Conservation (phyloP, 2,888 invertebrate genomes). For the Eristalis arbustorum region DNA sequence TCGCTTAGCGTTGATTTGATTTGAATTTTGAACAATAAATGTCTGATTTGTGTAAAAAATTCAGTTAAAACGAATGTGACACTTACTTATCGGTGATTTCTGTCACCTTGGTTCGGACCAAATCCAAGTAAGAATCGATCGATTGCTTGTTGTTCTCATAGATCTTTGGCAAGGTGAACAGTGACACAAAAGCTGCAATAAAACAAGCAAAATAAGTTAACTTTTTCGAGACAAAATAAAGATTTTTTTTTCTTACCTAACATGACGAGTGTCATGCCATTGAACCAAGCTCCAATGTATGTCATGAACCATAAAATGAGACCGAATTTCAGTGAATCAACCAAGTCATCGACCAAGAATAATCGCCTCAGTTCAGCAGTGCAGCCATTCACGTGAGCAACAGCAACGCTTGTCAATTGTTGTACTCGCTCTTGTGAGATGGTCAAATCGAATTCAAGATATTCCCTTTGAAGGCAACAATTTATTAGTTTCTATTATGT, state of each 20-base stretch:
- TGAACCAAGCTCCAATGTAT: constrained; percentile 99
- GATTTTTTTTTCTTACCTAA: constrained; percentile 84
- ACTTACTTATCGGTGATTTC: constrained; percentile 94
- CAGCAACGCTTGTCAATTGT: constrained; percentile 91
- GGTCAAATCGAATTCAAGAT: constrained; percentile 92
- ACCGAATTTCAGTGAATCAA: constrained; percentile 97
- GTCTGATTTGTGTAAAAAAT: background rate
- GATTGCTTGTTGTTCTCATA: constrained; percentile 97
- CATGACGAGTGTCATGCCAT: constrained; percentile 98
- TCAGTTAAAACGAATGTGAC: background rate
- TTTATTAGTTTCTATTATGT: background rate
- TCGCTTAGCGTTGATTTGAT: no score
- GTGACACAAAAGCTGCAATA: constrained; percentile 90
- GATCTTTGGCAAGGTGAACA: constrained; percentile 97
- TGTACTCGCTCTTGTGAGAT: constrained; percentile 95
- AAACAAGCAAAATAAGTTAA: constrained; percentile 74
- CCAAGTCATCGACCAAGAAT: constrained; percentile 97
- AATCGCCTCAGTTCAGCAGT: constrained; percentile 92
- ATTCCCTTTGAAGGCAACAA: constrained; percentile 82
- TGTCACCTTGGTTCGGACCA: constrained; percentile 92
- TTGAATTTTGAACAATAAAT: background rate
- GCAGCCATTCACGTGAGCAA: constrained; percentile 92
- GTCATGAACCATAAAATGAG: constrained; percentile 97
- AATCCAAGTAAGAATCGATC: constrained; percentile 94
- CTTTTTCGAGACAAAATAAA: constrained; percentile 2